These are phyloP conservation scores for Manduca sexta DNA, from an alignment of 1,140 invertebrate species.

Conservation along the genomic window DNA sequence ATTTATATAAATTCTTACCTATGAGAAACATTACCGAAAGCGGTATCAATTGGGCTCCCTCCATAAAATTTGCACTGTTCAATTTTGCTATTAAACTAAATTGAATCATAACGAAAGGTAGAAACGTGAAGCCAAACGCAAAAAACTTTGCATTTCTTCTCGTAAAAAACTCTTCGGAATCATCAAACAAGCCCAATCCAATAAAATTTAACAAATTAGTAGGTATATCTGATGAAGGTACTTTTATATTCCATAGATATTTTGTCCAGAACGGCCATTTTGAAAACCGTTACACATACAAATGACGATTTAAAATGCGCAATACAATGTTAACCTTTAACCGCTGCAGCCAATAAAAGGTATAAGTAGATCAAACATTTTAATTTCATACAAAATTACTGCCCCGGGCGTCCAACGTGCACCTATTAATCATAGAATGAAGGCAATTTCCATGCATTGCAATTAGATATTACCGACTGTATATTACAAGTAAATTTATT, in stretches of 20 bases:
- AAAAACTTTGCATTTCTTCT: background rate
- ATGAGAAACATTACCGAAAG: background rate
- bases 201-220: background rate
- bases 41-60: slow-evolving; percentile 1
- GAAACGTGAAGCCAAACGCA: background rate
- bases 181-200: slow-evolving; percentile 4
- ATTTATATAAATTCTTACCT: slow-evolving; percentile 5
- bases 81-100: slow-evolving; percentile 4
- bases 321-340: no score
- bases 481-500: no score
- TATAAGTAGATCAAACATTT: no score
- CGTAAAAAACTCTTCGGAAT: background rate
- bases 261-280: no score
- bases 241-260: no score
- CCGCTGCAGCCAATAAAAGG: no score
- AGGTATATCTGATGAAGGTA: no score
- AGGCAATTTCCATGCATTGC: background rate
- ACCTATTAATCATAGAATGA: no score
- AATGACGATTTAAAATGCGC: no score
- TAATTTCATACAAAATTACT: background rate
- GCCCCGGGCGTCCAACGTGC: no score
- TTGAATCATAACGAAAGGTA: slow-evolving; percentile 2
- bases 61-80: slow-evolving; percentile 5
- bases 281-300: no score
- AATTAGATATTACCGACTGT: no score